Conservation (phyloP, 2,797 vertebrate genomes). For the Iguana delicatissima region DNA sequence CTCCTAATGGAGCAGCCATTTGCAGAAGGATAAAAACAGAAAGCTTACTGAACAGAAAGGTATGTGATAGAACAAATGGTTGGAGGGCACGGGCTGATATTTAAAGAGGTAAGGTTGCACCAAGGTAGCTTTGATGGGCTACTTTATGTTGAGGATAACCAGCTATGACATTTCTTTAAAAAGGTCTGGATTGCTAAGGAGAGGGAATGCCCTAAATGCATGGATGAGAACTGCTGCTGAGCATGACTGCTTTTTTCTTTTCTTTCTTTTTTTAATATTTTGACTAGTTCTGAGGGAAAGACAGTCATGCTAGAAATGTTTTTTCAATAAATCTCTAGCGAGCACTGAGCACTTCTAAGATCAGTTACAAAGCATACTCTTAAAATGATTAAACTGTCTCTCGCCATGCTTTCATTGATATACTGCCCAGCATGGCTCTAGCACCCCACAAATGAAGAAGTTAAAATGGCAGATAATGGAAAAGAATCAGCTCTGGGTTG, state of each 20-base stretch:
- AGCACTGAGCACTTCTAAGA: constrained; percentile 66
- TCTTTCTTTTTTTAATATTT: constrained; percentile 66
- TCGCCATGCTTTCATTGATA: constrained; percentile 72
- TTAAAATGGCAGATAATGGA: constrained; percentile 65
- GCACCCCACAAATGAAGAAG: constrained; percentile 72
- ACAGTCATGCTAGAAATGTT: constrained; percentile 70
- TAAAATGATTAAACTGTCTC: constrained; percentile 73
- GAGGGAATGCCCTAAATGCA: constrained; percentile 71
- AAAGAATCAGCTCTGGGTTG: constrained; percentile 65
- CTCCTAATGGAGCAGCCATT: constrained; percentile 37
- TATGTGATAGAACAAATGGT: constrained; percentile 75
- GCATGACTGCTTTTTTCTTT: constrained; percentile 58
- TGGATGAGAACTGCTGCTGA: constrained; percentile 69
- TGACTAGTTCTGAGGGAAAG: constrained; percentile 69
- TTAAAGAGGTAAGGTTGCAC: constrained; percentile 77
- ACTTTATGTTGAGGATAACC: constrained; percentile 77
- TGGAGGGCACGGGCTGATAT: constrained; percentile 77
- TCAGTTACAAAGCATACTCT: constrained; percentile 72
- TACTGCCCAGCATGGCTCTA: constrained; percentile 70
- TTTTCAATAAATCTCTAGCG: constrained; percentile 74
- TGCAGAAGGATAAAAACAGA: constrained; percentile 52
- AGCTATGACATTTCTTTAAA: constrained; percentile 79
- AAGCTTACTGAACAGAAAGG: constrained; percentile 63
- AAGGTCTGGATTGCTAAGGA: constrained; percentile 76
- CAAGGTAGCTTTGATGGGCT: constrained; percentile 75